phyloP scores from a whole-genome alignment of 2,888 invertebrate species.

The Dastarcus helophoroides region DNA sequence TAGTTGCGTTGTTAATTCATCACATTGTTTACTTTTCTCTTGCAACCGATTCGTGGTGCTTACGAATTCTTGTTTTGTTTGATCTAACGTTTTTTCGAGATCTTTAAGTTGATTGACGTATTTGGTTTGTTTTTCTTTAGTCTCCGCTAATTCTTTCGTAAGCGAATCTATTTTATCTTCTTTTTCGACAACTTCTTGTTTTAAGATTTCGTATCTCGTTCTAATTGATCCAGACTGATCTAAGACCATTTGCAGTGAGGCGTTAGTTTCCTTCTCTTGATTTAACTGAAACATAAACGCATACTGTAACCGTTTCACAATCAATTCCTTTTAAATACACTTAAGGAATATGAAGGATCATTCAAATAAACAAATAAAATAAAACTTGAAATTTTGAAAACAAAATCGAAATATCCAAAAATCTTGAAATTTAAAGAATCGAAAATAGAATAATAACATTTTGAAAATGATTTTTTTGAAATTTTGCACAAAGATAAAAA shows the following conservation, averaged over 20 bases:
- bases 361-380: too few species aligned
- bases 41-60: conserved; percentile 16
- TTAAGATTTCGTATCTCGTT: conserved; percentile 15
- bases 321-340: too few species aligned
- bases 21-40: conserved; percentile 16
- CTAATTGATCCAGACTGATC: conserved; percentile 19
- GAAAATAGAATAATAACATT: too few species aligned
- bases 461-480: too few species aligned
- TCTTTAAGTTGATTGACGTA: conserved; percentile 15
- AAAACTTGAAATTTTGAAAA: too few species aligned
- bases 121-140: conserved; percentile 15
- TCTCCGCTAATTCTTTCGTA: conserved; percentile 17
- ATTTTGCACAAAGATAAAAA: too few species aligned
- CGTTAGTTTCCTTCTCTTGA: conserved; percentile 21
- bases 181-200: conserved; percentile 18
- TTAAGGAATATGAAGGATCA: too few species aligned
- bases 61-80: conserved; percentile 15
- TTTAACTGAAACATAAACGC: conserved; percentile 19
- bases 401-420: too few species aligned
- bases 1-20: conserved; percentile 18
- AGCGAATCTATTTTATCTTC: conserved; percentile 19
- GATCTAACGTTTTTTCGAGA: conserved; percentile 16
- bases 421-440: too few species aligned
- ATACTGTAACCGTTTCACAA: too few species aligned
- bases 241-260: conserved; percentile 20